Percentiles rank a stretch among this genome's conserved stretches.
Conservation (phyloP, 2,888 invertebrate species). For the Polyommatus icarus region DNA sequence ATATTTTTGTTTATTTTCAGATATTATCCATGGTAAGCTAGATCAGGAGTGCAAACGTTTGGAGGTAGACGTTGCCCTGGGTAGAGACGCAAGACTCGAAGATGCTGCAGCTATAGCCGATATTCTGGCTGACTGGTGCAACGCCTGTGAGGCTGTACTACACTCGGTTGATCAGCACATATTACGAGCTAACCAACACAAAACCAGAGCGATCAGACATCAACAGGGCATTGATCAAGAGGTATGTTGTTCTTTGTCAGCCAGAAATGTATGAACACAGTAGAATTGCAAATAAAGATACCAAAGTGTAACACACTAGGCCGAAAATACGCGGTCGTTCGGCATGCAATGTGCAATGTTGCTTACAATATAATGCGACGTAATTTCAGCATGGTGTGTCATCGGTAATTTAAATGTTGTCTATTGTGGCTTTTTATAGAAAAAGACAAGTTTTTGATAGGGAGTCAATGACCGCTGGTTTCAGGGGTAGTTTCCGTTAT, state of each 20-base stretch:
- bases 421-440: too few relatives aligned
- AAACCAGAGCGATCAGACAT: slow-evolving; percentile 88
- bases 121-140: slow-evolving; percentile 93
- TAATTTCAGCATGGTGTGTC: too few relatives aligned
- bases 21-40: slow-evolving; percentile 96
- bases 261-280: slow-evolving; percentile 77
- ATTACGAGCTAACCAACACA: slow-evolving; percentile 90
- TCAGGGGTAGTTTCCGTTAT: too few relatives aligned
- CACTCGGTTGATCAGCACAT: slow-evolving; percentile 95
- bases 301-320: too few relatives aligned
- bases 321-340: too few relatives aligned
- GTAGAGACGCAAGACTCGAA: slow-evolving; percentile 93
- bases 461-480: too few relatives aligned
- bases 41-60: slow-evolving; percentile 96
- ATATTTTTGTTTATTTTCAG: slow-evolving; percentile 62
- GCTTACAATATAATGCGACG: too few relatives aligned
- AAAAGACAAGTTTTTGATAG: too few relatives aligned
- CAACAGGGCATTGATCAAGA: slow-evolving; percentile 92
- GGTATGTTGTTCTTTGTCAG: slow-evolving; percentile 75
- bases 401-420: too few relatives aligned
- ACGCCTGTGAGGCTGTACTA: slow-evolving; percentile 92
- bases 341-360: too few relatives aligned
- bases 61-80: slow-evolving; percentile 96
- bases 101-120: slow-evolving; percentile 90
- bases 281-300: neutral